Percentiles rank a stretch among this genome's conserved stretches.
phyloP scores from a whole-genome alignment of 1,140 invertebrate species.

The Musca vetustissima region DNA sequence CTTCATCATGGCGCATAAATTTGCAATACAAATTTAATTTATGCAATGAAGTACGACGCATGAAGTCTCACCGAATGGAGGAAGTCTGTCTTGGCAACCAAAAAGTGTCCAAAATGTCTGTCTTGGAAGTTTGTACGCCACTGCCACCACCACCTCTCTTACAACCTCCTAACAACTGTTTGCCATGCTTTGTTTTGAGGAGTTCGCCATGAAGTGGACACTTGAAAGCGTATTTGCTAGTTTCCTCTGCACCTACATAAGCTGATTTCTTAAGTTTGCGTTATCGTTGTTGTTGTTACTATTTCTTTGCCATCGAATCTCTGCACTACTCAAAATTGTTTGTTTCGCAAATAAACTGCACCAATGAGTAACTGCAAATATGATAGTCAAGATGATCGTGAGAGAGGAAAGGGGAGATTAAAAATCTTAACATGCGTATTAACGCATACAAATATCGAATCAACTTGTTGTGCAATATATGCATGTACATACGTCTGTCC shows the following conservation, averaged over 20 bases:
- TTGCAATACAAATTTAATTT: slow-evolving; percentile 55
- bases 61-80: slow-evolving; percentile 21
- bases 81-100: slow-evolving; percentile 31
- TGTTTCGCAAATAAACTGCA: too few relatives aligned
- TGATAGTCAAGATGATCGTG: slow-evolving; percentile 1
- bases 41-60: slow-evolving; percentile 38
- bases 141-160: too few relatives aligned
- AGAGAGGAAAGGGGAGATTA: too few relatives aligned
- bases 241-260: slow-evolving; percentile 15
- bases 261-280: slow-evolving; percentile 8
- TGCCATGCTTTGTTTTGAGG: too few relatives aligned
- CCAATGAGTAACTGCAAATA: neutral
- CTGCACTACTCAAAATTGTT: too few relatives aligned
- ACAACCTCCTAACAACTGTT: too few relatives aligned
- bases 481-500: too few relatives aligned
- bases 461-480: neutral
- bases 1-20: slow-evolving; percentile 56
- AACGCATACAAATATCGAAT: slow-evolving; percentile 21
- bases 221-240: too few relatives aligned
- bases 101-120: neutral
- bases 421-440: slow-evolving; percentile 17
- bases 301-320: too few relatives aligned
- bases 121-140: too few relatives aligned
- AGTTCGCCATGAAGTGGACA: too few relatives aligned
- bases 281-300: too few relatives aligned